Conservation (phyloP, 2,797 vertebrate genomes). For the Chiroxiphia lanceolata region DNA sequence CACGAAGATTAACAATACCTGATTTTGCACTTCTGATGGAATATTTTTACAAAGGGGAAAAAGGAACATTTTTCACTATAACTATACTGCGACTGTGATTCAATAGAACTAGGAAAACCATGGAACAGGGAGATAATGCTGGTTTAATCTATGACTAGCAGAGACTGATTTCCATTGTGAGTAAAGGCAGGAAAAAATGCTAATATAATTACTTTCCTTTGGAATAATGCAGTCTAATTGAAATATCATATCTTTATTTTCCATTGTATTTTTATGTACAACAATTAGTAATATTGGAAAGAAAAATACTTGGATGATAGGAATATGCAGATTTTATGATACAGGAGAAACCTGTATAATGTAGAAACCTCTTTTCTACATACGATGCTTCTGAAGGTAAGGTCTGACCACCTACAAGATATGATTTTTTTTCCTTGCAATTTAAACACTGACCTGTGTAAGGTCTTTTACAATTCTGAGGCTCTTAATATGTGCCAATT, state of each 20-base stretch:
- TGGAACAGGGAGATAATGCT: background rate
- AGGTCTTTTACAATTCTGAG: background rate
- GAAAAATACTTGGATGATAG: background rate
- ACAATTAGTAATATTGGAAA: background rate
- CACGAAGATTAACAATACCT: background rate
- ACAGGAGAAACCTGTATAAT: background rate
- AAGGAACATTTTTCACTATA: background rate
- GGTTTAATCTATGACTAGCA: background rate
- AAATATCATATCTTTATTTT: constrained; percentile 30
- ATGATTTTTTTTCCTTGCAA: background rate
- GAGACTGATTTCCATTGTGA: background rate
- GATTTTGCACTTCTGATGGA: background rate
- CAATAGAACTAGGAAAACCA: background rate
- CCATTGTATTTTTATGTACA: background rate
- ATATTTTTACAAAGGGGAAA: background rate
- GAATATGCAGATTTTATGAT: background rate
- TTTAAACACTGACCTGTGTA: background rate
- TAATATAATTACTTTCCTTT: constrained; percentile 43
- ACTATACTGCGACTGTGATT: background rate
- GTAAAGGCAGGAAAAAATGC: constrained; percentile 16
- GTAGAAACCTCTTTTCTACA: background rate
- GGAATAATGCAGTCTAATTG: background rate
- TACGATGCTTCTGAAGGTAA: background rate
- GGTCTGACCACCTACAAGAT: background rate
- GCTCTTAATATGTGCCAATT: background rate